phyloP scores from a whole-genome alignment of 2,888 invertebrate genomes.

The Margaritifera margaritifera region DNA sequence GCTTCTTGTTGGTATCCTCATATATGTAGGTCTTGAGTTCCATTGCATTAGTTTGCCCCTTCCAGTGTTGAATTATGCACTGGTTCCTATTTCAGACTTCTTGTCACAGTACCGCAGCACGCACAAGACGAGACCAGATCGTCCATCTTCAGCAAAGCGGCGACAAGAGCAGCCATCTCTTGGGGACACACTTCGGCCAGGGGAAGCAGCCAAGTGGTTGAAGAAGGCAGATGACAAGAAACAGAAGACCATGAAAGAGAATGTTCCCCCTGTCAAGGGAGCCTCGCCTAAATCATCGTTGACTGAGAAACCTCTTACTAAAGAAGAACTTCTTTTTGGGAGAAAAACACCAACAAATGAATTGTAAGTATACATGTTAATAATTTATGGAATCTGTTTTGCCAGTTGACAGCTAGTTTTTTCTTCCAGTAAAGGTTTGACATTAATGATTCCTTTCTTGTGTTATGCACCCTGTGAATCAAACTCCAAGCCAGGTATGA shows the following conservation, averaged over 20 bases:
- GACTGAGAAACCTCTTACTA: conserved; percentile 29
- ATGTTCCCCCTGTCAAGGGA: too few relatives aligned
- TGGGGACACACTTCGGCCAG: conserved; percentile 38
- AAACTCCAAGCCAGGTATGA: too few relatives aligned
- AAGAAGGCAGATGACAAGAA: conserved; percentile 14
- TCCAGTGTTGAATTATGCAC: too few relatives aligned
- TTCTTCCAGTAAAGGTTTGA: too few relatives aligned
- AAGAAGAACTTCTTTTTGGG: conserved; percentile 60
- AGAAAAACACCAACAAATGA: conserved; percentile 51
- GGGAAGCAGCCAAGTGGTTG: conserved; percentile 37
- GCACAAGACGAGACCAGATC: conserved; percentile 20
- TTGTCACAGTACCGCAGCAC: conserved; percentile 23
- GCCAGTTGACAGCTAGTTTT: too few relatives aligned
- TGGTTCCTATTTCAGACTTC: conserved; percentile 14
- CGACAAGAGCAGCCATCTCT: conserved; percentile 28
- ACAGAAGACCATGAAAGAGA: too few relatives aligned
- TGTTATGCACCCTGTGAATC: too few relatives aligned
- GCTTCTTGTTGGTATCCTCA: too few relatives aligned
- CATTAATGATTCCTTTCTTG: too few relatives aligned
- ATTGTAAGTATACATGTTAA: conserved; percentile 11
- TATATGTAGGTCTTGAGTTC: too few relatives aligned
- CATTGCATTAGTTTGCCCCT: too few relatives aligned
- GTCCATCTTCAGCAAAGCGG: conserved; percentile 50
- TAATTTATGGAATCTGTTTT: too few relatives aligned
- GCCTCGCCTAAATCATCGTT: conserved; percentile 6